Base-by-base conservation (phyloP, 1,140 invertebrate genomes). In the Trigoniulus corallinus region DNA sequence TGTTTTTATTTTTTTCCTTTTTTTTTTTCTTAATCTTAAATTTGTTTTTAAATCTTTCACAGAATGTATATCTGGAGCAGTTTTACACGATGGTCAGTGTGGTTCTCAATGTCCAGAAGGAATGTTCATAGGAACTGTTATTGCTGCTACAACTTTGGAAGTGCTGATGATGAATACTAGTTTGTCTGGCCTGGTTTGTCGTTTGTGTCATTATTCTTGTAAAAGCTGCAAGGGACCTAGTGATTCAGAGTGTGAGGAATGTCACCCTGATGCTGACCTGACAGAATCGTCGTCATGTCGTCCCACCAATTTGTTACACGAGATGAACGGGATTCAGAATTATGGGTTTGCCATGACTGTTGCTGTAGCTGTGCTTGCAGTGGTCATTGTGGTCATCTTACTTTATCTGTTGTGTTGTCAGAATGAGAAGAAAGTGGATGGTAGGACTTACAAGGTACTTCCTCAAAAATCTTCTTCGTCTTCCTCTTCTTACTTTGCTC, bases 121-220 rank as follows among this genome's bases (percentile, higher is more conserved):
- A n/a, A n/a, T n/a, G n/a, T n/a, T n/a, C n/a, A n/a, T n/a, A n/a
- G n/a, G n/a, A n/a, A n/a, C n/a, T n/a, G n/a, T n/a, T n/a, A n/a
- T n/a, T n/a, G n/a, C n/a, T n/a, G n/a, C n/a, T n/a, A n/a, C 87
- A 84, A 61, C 81, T 87, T 1, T 81, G 78, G 57, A 73, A 77
- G 25, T 88, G 84, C 58, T 84, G 84, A 0, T 81, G 80, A 20
- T 70, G 82, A 54, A 86, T 81, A 61, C 87, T 79, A 56, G 75
- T 78, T 0, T 83, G 82, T 59, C 76, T 81, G 58, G 79, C 29
- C 80, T 78, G 2, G 74, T 80, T 4, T 88, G 84, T 59, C 80
- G 78, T 74, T 79, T 80, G 0, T 88, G 84, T 58, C 82, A 88
- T 60, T 82, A 84, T 12, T 77, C 77, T 4, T 92, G 87, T 64